A percentile compares a stretch with the other conserved stretches of the same genome.
Conservation (phyloP, 2,888 invertebrate species). For the Colostygia pectinataria region DNA sequence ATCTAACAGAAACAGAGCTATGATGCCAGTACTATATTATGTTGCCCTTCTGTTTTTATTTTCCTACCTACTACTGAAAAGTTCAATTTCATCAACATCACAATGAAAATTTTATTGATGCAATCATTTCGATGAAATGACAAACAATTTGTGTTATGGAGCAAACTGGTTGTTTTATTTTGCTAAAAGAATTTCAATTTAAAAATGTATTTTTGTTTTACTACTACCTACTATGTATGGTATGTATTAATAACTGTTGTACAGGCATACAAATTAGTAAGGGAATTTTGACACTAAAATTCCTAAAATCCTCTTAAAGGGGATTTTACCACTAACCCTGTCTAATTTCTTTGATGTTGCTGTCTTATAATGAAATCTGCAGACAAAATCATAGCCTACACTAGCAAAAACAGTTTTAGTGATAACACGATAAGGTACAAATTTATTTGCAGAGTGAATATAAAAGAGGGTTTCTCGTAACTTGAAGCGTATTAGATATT, state of each 20-base stretch:
- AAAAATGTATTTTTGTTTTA: background rate
- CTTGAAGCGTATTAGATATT: constrained; percentile 41
- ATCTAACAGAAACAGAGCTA: too few species aligned
- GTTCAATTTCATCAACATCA: constrained; percentile 19
- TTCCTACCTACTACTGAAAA: constrained; percentile 2
- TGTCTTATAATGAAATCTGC: constrained; percentile 1
- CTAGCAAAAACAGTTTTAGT: constrained; percentile 13
- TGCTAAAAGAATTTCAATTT: background rate
- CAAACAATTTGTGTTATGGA: constrained; percentile 3
- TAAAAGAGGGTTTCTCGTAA: constrained; percentile 19
- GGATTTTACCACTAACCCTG: too few species aligned
- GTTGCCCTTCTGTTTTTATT: constrained; percentile 6
- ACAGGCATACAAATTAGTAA: too few species aligned
- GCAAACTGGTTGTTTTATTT: background rate
- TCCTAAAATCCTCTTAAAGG: too few species aligned
- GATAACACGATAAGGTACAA: constrained; percentile 12
- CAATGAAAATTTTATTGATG: constrained; percentile 24
- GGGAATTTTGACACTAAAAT: too few species aligned
- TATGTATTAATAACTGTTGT: too few species aligned
- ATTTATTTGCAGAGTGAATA: constrained; percentile 8
- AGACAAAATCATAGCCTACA: background rate
- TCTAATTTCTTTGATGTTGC: constrained; percentile 2
- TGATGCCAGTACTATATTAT: too few species aligned
- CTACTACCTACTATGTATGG: too few species aligned
- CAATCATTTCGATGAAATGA: constrained; percentile 17